A percentile compares a stretch with the other conserved stretches of the same genome.
Evolutionary conservation across 2,113 vertebrate species (phyloP).

Genomic region (Pelodiscus sinensis): DNA sequence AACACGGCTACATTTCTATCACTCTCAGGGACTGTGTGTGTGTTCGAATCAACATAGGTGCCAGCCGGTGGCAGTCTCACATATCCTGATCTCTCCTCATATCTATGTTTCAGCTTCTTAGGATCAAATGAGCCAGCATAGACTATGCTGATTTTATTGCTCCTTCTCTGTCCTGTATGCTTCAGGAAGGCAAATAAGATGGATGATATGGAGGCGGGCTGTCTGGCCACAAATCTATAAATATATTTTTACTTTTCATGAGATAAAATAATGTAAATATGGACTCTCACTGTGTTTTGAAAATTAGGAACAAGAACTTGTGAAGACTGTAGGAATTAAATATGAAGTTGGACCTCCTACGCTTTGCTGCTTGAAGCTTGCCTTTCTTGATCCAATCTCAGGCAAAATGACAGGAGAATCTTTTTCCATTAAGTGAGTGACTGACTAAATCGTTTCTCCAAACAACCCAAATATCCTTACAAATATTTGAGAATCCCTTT

Average conservation of each 20-base stretch:
- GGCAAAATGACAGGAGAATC: constrained; percentile 98
- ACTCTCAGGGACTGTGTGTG: no score
- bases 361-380: constrained; percentile 96
- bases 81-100: no score
- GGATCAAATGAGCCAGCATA: no score
- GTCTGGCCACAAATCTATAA: no score
- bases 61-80: no score
- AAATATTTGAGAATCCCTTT: not conserved
- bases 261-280: not conserved
- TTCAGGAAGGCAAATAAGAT: no score
- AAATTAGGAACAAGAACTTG: constrained; percentile 96
- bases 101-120: no score
- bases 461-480: not conserved
- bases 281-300: not conserved
- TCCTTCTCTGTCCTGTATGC: no score
- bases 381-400: constrained; percentile 93
- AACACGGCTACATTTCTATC: no score
- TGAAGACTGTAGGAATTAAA: constrained; percentile 98
- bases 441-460: not conserved
- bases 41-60: no score
- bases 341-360: constrained; percentile 97
- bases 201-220: no score
- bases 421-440: constrained; percentile 95
- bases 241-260: not conserved
- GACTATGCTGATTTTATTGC: no score